phyloP scores from a whole-genome alignment of 2,888 invertebrate genomes.

The Amiota mariae region DNA sequence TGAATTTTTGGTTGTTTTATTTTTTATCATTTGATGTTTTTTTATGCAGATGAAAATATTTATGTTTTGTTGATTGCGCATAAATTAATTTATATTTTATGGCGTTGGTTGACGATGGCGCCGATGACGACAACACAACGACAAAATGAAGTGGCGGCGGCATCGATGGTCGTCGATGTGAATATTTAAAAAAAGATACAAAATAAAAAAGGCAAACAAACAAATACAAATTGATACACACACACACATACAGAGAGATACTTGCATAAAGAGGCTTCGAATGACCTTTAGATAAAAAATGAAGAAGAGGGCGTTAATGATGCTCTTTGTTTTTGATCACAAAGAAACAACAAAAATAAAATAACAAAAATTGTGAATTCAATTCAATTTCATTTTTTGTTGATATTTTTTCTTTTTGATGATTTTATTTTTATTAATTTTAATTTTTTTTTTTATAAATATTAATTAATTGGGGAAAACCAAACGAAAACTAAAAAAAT shows the following conservation, averaged over 20 bases:
- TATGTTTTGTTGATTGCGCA: conserved; percentile 68
- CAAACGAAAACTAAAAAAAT: conserved; percentile 18
- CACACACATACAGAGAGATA: neutral
- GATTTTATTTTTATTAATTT: conserved; percentile 35
- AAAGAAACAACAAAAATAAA: neutral
- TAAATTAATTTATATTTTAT: conserved; percentile 67
- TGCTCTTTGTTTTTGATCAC: conserved; percentile 52
- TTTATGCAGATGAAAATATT: conserved; percentile 68
- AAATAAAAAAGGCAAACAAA: conserved; percentile 42
- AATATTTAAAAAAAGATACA: conserved; percentile 56
- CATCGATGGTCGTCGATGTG: conserved; percentile 23
- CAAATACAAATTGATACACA: conserved; percentile 20
- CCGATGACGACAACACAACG: conserved; percentile 52
- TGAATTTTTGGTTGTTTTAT: conserved; percentile 25
- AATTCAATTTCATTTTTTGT: conserved; percentile 29
- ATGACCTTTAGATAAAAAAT: conserved; percentile 65
- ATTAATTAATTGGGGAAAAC: conserved; percentile 59
- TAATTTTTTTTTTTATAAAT: conserved; percentile 46
- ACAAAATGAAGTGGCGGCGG: neutral
- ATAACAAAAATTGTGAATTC: too few species aligned
- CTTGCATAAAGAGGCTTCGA: conserved; percentile 33
- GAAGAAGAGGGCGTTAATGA: conserved; percentile 69
- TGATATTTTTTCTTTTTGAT: conserved; percentile 39
- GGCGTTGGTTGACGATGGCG: conserved; percentile 61
- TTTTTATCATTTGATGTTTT: conserved; percentile 49